Evolutionary conservation across 1,140 invertebrate genomes (phyloP).

Genomic region (Drosophila parabipectinata): DNA sequence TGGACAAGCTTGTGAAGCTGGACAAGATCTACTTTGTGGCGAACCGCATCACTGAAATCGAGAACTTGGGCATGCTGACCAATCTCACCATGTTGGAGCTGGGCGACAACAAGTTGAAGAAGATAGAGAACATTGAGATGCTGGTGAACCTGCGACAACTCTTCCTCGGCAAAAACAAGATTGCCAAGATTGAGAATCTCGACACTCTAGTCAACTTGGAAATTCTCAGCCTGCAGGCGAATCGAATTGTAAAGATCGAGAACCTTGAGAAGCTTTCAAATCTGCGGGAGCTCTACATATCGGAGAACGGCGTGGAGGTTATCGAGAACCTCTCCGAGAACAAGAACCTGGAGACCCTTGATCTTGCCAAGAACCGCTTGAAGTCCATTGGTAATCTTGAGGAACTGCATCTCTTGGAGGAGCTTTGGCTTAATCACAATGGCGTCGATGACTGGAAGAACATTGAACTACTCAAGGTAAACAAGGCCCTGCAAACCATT

Average conservation of each 20-base stretch:
- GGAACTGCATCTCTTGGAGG: slow-evolving; percentile 91
- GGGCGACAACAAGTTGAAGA: slow-evolving; percentile 93
- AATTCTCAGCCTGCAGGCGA: slow-evolving; percentile 95
- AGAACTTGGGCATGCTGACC: slow-evolving; percentile 93
- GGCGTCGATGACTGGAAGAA: slow-evolving; percentile 93
- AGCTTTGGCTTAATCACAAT: slow-evolving; percentile 99
- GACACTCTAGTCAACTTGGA: slow-evolving; percentile 90
- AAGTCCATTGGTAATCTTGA: slow-evolving; percentile 91
- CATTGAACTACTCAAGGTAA: slow-evolving; percentile 89
- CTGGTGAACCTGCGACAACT: slow-evolving; percentile 90
- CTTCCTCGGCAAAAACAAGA: slow-evolving; percentile 98
- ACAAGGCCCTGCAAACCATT: slow-evolving; percentile 93
- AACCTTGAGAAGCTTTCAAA: slow-evolving; percentile 90
- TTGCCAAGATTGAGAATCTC: slow-evolving; percentile 94
- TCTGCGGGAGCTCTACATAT: slow-evolving; percentile 95
- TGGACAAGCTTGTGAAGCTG: slow-evolving; percentile 92
- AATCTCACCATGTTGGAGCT: slow-evolving; percentile 95
- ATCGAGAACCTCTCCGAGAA: slow-evolving; percentile 91
- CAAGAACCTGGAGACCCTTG: slow-evolving; percentile 91
- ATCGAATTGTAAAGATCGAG: slow-evolving; percentile 94
- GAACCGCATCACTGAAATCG: slow-evolving; percentile 96
- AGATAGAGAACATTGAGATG: slow-evolving; percentile 93
- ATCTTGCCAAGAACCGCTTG: slow-evolving; percentile 96
- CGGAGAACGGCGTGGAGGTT: slow-evolving; percentile 94
- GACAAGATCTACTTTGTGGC: slow-evolving; percentile 96